phyloP scores from a whole-genome alignment of 2,797 vertebrate genomes.

The Syngnathus acus region DNA sequence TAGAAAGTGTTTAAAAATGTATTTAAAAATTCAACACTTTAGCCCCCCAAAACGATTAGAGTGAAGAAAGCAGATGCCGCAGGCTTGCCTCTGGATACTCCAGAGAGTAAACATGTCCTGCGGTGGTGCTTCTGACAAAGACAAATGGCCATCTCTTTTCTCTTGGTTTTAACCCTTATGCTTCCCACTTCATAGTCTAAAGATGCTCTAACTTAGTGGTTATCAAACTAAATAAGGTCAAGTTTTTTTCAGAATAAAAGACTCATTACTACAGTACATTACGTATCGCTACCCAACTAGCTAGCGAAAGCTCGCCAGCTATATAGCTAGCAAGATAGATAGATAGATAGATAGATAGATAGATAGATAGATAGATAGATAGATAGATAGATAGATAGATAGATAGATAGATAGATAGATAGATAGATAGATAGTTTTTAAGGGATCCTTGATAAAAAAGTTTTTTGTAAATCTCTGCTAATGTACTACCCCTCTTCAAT shows the following conservation, averaged over 20 bases:
- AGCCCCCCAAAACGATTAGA: neutral
- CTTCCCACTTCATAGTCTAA: neutral
- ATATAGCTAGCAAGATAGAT: too few relatives aligned
- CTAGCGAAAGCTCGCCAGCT: too few relatives aligned
- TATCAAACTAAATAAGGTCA: neutral
- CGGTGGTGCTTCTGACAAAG: slow-evolving; percentile 35
- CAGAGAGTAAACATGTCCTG: slow-evolving; percentile 47
- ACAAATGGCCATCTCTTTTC: slow-evolving; percentile 31
- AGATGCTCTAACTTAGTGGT: neutral
- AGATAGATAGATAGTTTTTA: too few relatives aligned
- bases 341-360: too few relatives aligned
- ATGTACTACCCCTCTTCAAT: neutral
- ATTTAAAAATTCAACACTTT: neutral
- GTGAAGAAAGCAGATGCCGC: slow-evolving; percentile 28
- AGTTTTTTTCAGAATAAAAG: too few relatives aligned
- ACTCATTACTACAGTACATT: too few relatives aligned
- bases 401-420: too few relatives aligned
- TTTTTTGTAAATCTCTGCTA: neutral
- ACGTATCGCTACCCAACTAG: too few relatives aligned
- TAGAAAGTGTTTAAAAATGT: neutral
- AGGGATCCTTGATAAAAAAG: neutral
- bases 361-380: too few relatives aligned
- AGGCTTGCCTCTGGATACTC: slow-evolving; percentile 36
- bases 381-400: too few relatives aligned
- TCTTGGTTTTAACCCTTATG: slow-evolving; percentile 11